phyloP scores from a whole-genome alignment of 2,888 invertebrate species.

The Perizoma flavofasciatum region DNA sequence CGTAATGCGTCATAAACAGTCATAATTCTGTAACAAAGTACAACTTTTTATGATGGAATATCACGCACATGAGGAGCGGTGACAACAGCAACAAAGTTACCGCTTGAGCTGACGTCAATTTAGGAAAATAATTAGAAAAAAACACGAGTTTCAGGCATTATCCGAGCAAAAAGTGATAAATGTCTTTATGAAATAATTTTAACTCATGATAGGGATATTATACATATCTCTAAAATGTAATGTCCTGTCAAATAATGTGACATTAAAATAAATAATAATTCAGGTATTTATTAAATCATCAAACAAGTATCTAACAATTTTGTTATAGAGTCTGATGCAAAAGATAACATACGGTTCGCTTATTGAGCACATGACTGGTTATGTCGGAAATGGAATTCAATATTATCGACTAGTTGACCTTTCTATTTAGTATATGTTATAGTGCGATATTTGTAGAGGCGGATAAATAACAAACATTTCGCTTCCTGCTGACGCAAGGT shows the following conservation, averaged over 20 bases:
- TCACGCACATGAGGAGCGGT: constrained; percentile 6
- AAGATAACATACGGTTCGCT: constrained; percentile 8
- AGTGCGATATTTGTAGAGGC: constrained; percentile 41
- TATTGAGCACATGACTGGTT: constrained; percentile 23
- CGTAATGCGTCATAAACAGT: constrained; percentile 24
- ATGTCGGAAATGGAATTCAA: constrained; percentile 53
- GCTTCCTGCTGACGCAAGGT: constrained; percentile 59
- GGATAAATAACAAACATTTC: constrained; percentile 50
- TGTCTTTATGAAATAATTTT: too few species aligned
- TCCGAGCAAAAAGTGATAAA: background rate
- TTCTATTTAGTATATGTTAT: constrained; percentile 57
- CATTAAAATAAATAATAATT: too few species aligned
- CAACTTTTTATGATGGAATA: constrained; percentile 6
- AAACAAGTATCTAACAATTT: background rate
- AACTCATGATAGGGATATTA: too few species aligned
- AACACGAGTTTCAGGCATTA: background rate
- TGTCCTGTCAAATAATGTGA: too few species aligned
- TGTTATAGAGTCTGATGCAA: constrained; percentile 1
- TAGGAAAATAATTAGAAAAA: background rate
- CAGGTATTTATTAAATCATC: too few species aligned
- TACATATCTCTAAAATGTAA: too few species aligned
- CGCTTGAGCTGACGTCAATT: background rate
- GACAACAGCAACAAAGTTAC: constrained; percentile 9
- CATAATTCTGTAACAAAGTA: constrained; percentile 18
- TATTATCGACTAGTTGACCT: constrained; percentile 53